A percentile compares a stretch with the other conserved stretches of the same genome.
Conservation (phyloP, 2,797 vertebrate species). For the Toxotes lorentzi region DNA sequence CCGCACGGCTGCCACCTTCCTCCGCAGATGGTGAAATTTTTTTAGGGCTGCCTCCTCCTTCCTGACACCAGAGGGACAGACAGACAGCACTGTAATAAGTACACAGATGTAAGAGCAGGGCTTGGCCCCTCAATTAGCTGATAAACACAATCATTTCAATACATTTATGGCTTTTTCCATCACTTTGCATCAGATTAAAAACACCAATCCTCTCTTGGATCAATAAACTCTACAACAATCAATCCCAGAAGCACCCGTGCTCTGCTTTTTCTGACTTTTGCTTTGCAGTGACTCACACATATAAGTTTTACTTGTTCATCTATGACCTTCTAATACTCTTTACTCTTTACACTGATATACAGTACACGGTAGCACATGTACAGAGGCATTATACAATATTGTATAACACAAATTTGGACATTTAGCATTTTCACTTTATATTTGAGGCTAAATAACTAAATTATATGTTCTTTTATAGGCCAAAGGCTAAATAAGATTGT, state of each 20-base stretch:
- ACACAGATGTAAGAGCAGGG: slow-evolving; percentile 22
- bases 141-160: background rate
- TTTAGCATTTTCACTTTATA: no score
- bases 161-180: background rate
- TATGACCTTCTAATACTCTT: background rate
- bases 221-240: background rate
- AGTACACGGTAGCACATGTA: background rate
- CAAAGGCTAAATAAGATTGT: no score
- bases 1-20: slow-evolving; percentile 89
- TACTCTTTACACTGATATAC: background rate
- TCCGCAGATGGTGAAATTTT: slow-evolving; percentile 91
- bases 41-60: slow-evolving; percentile 79
- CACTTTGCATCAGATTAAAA: background rate
- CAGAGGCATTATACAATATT: background rate
- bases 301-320: background rate
- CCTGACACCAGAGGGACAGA: slow-evolving; percentile 41
- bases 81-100: background rate
- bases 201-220: no score
- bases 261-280: background rate
- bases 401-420: background rate
- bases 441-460: no score
- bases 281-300: background rate
- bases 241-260: background rate
- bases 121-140: background rate
- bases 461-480: no score